Evolutionary conservation across 2,113 vertebrate genomes (phyloP).

Genomic region (Alethe diademata): DNA sequence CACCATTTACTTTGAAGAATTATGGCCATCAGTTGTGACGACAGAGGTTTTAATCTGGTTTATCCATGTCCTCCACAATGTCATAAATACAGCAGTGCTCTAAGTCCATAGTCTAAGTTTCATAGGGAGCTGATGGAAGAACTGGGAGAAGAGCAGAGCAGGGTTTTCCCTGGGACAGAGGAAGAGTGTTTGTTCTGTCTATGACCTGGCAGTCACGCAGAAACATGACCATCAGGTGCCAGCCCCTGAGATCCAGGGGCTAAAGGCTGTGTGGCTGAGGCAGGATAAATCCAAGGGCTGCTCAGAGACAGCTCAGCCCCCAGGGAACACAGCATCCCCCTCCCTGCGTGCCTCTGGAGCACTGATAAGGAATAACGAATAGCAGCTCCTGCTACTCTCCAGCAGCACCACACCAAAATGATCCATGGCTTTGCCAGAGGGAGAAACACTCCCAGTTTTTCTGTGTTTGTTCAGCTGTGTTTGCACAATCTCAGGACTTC

Average conservation of each 20-base stretch:
- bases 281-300: background rate
- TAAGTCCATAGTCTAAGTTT: background rate
- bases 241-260: constrained; percentile 56
- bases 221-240: constrained; percentile 71
- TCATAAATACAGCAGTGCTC: background rate
- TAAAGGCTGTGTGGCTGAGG: constrained; percentile 62
- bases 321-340: constrained; percentile 39
- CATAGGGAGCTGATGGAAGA: background rate
- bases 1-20: background rate
- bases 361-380: background rate
- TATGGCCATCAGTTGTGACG: background rate
- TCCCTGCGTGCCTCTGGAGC: background rate
- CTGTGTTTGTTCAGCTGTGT: background rate
- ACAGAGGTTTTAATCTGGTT: background rate
- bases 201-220: constrained; percentile 73
- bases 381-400: background rate
- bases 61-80: fast-evolving
- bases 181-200: constrained; percentile 68
- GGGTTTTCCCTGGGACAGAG: constrained; percentile 41
- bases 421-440: background rate
- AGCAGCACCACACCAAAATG: background rate
- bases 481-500: fast-evolving
- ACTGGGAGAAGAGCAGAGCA: background rate
- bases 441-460: background rate
- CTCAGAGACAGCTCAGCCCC: background rate